These are phyloP conservation scores for Helostoma temminkii DNA, from an alignment of 2,797 vertebrate species.

Conservation along the genomic window DNA sequence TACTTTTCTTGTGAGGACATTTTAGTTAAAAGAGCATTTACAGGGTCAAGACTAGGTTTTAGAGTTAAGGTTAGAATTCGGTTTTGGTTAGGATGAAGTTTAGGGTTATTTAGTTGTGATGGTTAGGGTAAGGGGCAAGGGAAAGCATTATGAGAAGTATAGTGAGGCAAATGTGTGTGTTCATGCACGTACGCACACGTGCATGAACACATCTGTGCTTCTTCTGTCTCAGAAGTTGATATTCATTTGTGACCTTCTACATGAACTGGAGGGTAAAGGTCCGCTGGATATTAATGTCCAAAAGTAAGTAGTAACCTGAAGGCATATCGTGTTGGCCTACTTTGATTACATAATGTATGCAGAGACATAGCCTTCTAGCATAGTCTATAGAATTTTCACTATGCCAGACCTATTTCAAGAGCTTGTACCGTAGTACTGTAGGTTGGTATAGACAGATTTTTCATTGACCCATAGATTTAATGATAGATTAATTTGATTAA, in stretches of 20 bases:
- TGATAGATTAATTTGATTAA: too few species aligned
- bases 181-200: too few species aligned
- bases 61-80: too few species aligned
- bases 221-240: constrained; percentile 39
- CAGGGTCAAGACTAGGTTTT: too few species aligned
- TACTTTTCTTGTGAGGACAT: too few species aligned
- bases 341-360: constrained; percentile 51
- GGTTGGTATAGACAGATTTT: not conserved
- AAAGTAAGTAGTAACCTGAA: constrained; percentile 29
- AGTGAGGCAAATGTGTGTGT: too few species aligned
- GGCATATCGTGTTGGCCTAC: constrained; percentile 33
- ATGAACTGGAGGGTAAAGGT: constrained; percentile 23
- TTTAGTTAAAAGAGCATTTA: too few species aligned
- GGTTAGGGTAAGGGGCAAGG: too few species aligned
- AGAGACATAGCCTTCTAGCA: constrained; percentile 19
- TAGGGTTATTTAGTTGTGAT: too few species aligned
- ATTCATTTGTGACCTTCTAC: constrained; percentile 60
- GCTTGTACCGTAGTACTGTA: constrained; percentile 8
- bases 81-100: too few species aligned
- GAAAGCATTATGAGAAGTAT: too few species aligned
- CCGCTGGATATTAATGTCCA: constrained; percentile 46
- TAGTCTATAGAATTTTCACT: constrained; percentile 13
- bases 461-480: too few species aligned
- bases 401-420: constrained; percentile 27
- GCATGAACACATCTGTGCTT: not conserved